Evolutionary conservation across 2,888 invertebrate genomes (phyloP), one percentile per base, ranked within the genome.

Genomic region (Isotomurus palustris): DNA sequence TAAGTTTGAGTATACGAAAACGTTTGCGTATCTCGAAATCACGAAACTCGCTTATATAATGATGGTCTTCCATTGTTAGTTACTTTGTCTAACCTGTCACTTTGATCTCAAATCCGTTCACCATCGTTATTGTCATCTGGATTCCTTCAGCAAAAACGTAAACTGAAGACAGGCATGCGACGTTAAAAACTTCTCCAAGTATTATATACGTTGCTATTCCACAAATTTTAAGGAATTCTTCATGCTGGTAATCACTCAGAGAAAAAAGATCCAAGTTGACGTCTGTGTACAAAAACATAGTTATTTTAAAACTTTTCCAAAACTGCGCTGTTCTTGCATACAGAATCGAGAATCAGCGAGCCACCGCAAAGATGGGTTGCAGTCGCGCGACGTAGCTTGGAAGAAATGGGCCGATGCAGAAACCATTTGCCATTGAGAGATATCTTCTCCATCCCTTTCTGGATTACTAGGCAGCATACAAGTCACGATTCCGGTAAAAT

Each of bases 91-190:
- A n/a, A n/a, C n/a, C n/a, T 21, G 21, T 24, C 12, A 22, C 21
- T 8, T 14, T 5, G 27, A 32, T 29, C 14, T 44, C 41, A 22
- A 17, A 3, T 32, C 24, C 22, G 24, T 36, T 25, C 10, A 22
- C 24, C 28, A 38, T 17, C 5, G 47, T 40, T 17, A 61, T 17
- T 10, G 12, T 29, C 10, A 55, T 52, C 24, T 47, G 38, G 8
- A 52, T 56, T 19, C 53, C 62, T 5, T 12, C 22, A 5, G 58
- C 35, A 43, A 58, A 58, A 38, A 45, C 44, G 19, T 62, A 62
- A 2, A 53, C 21, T 0, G 62, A 62, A 6, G 53, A 36, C 3
- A 53, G 3, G 27, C 62, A 62, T 3, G 36, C 41, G 4, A 58
- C 43, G 2, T 52, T 47, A 4, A 55, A 10, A 5, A 44, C 55